Conservation (phyloP, 2,888 invertebrate genomes). For the Parasteatoda lunata region DNA sequence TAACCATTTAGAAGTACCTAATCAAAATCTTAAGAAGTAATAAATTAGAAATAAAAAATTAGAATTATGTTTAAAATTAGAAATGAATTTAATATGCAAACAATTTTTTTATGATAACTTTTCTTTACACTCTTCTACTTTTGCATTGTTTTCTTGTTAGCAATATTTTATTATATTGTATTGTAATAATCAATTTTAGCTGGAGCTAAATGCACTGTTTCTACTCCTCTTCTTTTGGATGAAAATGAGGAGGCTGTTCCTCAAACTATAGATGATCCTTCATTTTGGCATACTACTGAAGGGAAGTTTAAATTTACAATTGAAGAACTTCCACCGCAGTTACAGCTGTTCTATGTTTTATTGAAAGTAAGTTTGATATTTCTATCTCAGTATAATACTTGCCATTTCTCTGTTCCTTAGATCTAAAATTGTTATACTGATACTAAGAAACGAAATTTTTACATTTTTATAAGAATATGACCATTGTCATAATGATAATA, state of each 20-base stretch:
- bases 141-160: too few relatives aligned
- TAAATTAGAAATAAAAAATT: too few relatives aligned
- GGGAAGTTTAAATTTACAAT: slow-evolving; percentile 94
- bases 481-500: too few relatives aligned
- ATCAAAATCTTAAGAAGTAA: too few relatives aligned
- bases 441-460: background rate
- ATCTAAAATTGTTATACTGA: background rate
- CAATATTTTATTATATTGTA: too few relatives aligned
- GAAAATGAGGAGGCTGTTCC: slow-evolving; percentile 84
- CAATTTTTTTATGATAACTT: too few relatives aligned
- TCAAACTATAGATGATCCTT: slow-evolving; percentile 80
- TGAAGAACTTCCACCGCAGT: slow-evolving; percentile 90
- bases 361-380: slow-evolving; percentile 77
- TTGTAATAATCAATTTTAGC: slow-evolving; percentile 21
- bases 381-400: background rate
- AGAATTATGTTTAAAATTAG: too few relatives aligned
- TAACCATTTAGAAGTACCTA: too few relatives aligned
- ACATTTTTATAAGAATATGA: too few relatives aligned
- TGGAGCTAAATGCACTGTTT: slow-evolving; percentile 78
- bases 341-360: slow-evolving; percentile 94
- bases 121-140: too few relatives aligned
- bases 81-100: too few relatives aligned
- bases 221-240: slow-evolving; percentile 84
- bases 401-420: background rate
- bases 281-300: slow-evolving; percentile 92